These are phyloP conservation scores for Neotoma lepida DNA, from an alignment of 2,113 vertebrate genomes.

Conservation along the genomic window DNA sequence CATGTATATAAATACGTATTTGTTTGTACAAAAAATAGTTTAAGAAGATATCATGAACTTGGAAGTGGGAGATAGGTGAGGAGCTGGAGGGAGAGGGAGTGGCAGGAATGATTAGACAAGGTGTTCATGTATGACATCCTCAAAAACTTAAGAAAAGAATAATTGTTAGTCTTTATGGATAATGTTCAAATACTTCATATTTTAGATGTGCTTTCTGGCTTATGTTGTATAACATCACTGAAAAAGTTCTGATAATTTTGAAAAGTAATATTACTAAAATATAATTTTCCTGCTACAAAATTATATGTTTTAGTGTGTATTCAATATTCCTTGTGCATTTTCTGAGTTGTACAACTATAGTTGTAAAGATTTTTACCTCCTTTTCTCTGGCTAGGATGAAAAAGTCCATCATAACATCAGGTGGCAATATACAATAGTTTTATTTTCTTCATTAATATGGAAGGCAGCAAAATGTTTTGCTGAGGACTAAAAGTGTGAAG, in stretches of 20 bases:
- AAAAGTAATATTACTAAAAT: not conserved
- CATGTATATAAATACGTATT: not conserved
- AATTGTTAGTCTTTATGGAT: not conserved
- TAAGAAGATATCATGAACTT: not conserved
- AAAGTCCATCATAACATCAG: not conserved
- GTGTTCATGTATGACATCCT: not conserved
- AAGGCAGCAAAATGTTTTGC: not conserved
- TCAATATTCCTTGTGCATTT: slow-evolving; percentile 15
- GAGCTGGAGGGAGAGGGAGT: not conserved
- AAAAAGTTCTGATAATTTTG: not conserved
- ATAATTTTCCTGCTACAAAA: not conserved
- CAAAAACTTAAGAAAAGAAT: not conserved
- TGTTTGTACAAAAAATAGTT: not conserved
- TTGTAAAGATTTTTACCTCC: not conserved
- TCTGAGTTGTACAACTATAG: not conserved
- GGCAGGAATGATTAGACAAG: not conserved
- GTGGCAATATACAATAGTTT: not conserved
- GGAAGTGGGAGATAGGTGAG: not conserved
- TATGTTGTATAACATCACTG: not conserved
- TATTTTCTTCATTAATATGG: not conserved
- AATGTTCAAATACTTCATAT: not conserved
- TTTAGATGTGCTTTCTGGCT: not conserved
- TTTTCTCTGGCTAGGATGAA: not conserved
- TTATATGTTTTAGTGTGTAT: not conserved
- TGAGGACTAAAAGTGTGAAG: not conserved